These are phyloP conservation scores for Hetaerina americana DNA, from an alignment of 1,140 invertebrate genomes.

Conservation along the genomic window DNA sequence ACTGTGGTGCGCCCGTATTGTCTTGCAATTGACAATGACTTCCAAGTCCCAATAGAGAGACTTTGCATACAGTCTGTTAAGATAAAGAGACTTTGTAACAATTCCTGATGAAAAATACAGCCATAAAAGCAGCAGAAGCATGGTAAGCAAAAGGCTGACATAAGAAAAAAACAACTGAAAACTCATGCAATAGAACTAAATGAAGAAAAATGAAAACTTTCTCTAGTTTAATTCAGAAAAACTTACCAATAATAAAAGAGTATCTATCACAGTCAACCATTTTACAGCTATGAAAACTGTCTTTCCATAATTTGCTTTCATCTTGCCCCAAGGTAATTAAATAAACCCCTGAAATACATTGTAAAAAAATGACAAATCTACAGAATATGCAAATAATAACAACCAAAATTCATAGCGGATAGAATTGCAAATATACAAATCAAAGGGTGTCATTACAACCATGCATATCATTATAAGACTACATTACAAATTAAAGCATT, in stretches of 20 bases:
- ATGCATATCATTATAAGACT: not conserved
- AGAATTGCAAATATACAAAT: not conserved
- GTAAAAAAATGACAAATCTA: not conserved
- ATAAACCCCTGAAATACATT: not conserved
- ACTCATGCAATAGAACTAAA: not conserved
- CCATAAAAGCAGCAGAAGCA: not conserved
- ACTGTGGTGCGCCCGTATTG: conserved; percentile 11
- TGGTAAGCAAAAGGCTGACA: conserved; percentile 3
- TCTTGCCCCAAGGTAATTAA: not conserved
- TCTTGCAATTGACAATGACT: conserved; percentile 10
- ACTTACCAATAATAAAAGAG: not conserved
- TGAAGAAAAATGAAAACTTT: not conserved
- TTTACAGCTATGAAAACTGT: not conserved
- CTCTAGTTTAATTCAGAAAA: not conserved
- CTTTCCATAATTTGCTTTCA: not conserved
- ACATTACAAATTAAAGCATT: not conserved
- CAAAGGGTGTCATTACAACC: not conserved
- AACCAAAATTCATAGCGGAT: not conserved
- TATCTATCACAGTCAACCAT: not conserved
- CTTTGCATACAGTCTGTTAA: conserved; percentile 12
- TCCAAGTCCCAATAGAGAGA: conserved; percentile 15
- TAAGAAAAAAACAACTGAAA: not conserved
- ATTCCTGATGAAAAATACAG: not conserved
- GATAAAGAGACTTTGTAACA: not conserved
- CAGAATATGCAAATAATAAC: not conserved